Evolutionary conservation across 2,888 invertebrate species (phyloP).

Genomic region (Papilio demoleus): DNA sequence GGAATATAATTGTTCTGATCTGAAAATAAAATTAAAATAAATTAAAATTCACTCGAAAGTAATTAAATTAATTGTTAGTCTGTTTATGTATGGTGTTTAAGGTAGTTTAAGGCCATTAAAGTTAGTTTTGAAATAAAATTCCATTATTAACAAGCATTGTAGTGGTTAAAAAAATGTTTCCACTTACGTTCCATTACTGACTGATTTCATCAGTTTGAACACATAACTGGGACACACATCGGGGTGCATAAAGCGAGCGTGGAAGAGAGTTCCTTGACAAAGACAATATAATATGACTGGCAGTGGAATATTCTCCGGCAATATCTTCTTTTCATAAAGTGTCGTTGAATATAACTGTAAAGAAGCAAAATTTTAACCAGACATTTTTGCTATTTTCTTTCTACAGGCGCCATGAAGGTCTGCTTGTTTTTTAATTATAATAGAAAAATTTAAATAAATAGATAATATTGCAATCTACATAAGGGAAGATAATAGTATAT

Average conservation of each 20-base stretch:
- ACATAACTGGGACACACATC: constrained; percentile 79
- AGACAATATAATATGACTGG: constrained; percentile 77
- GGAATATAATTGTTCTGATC: constrained; percentile 54
- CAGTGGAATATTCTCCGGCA: constrained; percentile 68
- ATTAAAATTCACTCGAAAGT: background rate
- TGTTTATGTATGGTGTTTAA: too few relatives aligned
- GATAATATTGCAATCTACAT: too few relatives aligned
- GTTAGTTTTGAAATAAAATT: too few relatives aligned
- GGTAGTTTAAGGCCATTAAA: too few relatives aligned
- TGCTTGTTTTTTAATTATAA: too few relatives aligned
- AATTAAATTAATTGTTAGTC: too few relatives aligned
- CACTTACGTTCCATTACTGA: constrained; percentile 76
- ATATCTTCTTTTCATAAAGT: constrained; percentile 73
- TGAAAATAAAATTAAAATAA: constrained; percentile 61
- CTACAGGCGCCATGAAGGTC: background rate
- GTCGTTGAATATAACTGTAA: constrained; percentile 72
- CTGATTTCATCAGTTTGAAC: constrained; percentile 69
- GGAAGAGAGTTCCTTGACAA: constrained; percentile 76
- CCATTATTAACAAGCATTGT: too few relatives aligned
- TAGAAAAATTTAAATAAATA: background rate
- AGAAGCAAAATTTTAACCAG: background rate
- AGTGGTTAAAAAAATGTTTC: too few relatives aligned
- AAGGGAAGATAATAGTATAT: too few relatives aligned
- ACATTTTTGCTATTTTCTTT: background rate
- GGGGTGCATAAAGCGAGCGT: constrained; percentile 73